Conservation (phyloP, 2,888 invertebrate genomes). For the Sphaeridia pumilis region DNA sequence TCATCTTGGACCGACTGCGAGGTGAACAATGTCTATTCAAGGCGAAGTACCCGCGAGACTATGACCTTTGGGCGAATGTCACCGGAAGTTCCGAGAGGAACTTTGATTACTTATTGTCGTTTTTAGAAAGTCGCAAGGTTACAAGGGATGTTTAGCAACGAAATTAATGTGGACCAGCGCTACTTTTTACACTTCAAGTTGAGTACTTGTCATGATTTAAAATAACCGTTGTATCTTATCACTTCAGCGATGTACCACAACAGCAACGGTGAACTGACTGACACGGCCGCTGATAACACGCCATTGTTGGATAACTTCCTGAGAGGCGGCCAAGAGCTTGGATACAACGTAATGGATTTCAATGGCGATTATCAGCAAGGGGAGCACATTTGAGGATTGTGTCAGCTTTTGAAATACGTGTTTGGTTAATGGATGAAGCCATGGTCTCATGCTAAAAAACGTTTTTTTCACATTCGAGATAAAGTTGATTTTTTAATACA, state of each 20-base stretch:
- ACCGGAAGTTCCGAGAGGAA: constrained; percentile 24
- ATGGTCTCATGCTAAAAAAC: too few relatives aligned
- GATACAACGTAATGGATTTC: constrained; percentile 17
- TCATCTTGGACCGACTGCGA: constrained; percentile 5
- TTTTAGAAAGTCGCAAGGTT: constrained; percentile 27
- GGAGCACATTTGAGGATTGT: constrained; percentile 3
- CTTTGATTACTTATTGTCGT: constrained; percentile 25
- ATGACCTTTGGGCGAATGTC: constrained; percentile 22
- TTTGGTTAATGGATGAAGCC: too few relatives aligned
- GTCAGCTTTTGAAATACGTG: not conserved
- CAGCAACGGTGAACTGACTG: constrained; percentile 17
- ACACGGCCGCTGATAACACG: constrained; percentile 11
- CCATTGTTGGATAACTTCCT: constrained; percentile 19
- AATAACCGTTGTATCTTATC: not conserved
- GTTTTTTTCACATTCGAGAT: too few relatives aligned
- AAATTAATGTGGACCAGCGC: constrained; percentile 22
- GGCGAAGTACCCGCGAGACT: constrained; percentile 18
- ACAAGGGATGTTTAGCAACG: constrained; percentile 18
- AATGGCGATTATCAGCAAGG: constrained; percentile 21
- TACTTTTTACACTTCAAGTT: too few relatives aligned
- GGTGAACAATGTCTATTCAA: not conserved
- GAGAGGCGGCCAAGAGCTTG: constrained; percentile 20
- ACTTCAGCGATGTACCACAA: constrained; percentile 9
- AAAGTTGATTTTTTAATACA: too few relatives aligned
- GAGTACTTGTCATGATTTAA: not conserved